Base-by-base conservation (phyloP, 1,140 invertebrate genomes). In the Nylanderia fulva region DNA sequence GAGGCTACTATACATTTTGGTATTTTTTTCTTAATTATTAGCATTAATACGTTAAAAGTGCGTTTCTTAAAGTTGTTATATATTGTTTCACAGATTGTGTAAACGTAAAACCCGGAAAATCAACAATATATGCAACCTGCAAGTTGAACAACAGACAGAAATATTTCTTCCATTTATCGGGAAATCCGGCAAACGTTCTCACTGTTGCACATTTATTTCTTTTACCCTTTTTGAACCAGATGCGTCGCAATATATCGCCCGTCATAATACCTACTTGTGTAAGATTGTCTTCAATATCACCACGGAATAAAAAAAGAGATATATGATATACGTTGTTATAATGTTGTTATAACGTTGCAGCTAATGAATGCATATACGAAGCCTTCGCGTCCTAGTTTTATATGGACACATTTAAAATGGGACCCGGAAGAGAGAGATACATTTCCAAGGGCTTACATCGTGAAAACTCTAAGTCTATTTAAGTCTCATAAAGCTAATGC, bases 81-180 rank as follows among this genome's bases (percentile, higher is more conserved):
- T 45, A 13, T 27, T 18, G 71, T 56, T 63, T 15, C 56, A 45
- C n/a, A 94, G 93, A 97, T 11, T 95, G 98, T 63, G 96, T 99
- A 0, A 97, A 98, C 88, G 98, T 99, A 97, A 99, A 99, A 95
- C 99, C 99, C 2, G 99, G 98, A 33, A 99, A 99, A 94, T 99
- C 99, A 8, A 98, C 98, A 36, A 99, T 98, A 6, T 99, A 99
- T 95, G 98, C 98, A 7, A 98, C 98, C 11, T 96, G 97, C 68
- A 61, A 90, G 1, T 96, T 95, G 75, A 91, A 97, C 52, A 96
- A 95, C 0, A 94, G 94, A 64, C 96, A 95, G 45, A 99, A 98
- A 92, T 96, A 97, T 75, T 96, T 99, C 68, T 98, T 99, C 93
- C 98, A 97, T 77, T 95, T 99, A 61, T 99, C 99, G 29, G 98